A percentile compares a stretch with the other conserved stretches of the same genome.
phyloP scores from a whole-genome alignment of 2,888 invertebrate species.

The Protophormia terraenovae region DNA sequence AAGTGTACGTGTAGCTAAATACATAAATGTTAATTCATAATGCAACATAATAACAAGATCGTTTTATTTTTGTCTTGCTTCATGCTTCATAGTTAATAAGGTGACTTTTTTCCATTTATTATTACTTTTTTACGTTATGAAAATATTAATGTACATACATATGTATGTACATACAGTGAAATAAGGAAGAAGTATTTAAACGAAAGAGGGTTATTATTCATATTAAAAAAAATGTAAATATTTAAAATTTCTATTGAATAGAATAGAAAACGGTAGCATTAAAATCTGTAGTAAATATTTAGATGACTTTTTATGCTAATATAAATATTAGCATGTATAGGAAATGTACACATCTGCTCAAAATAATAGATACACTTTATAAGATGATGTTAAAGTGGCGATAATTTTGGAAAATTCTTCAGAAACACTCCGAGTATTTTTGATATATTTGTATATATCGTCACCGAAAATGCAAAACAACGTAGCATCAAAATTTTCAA shows the following conservation, averaged over 20 bases:
- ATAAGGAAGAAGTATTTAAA: slow-evolving; percentile 2
- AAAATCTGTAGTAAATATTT: slow-evolving; percentile 2
- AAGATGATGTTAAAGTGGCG: too few relatives aligned
- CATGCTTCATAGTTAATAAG: slow-evolving; percentile 70
- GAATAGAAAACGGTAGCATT: neutral
- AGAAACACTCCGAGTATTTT: too few relatives aligned
- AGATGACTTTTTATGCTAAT: slow-evolving; percentile 21
- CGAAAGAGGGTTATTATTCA: too few relatives aligned
- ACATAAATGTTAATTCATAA: slow-evolving; percentile 48
- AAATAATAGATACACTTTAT: too few relatives aligned
- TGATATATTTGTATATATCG: too few relatives aligned
- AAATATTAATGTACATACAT: slow-evolving; percentile 4
- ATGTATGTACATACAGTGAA: neutral
- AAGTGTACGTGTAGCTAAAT: neutral
- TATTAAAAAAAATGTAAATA: slow-evolving; percentile 20
- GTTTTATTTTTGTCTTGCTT: slow-evolving; percentile 60
- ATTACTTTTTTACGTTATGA: slow-evolving; percentile 7
- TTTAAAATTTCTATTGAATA: slow-evolving; percentile 47
- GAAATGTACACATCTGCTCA: neutral
- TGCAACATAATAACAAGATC: slow-evolving; percentile 53
- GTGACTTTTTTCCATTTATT: slow-evolving; percentile 55
- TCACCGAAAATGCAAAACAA: too few relatives aligned
- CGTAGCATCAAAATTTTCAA: too few relatives aligned
- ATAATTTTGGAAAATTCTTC: too few relatives aligned
- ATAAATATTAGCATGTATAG: neutral